Evolutionary conservation across 2,797 vertebrate species (phyloP).

Genomic region (Podargus strigoides): DNA sequence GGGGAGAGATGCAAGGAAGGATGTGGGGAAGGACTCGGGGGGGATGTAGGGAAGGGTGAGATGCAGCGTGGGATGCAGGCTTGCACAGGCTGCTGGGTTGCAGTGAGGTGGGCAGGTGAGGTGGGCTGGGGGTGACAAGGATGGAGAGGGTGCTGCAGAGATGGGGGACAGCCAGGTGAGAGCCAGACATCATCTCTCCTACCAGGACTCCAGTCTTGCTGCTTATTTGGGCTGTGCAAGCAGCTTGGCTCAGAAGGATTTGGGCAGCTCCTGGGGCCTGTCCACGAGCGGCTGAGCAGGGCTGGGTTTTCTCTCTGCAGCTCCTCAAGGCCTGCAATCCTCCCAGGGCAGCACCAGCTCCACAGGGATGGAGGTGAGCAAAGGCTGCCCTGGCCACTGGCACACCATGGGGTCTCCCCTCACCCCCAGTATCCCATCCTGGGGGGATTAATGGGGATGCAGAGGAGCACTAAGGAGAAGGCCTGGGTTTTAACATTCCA

Average conservation of each 20-base stretch:
- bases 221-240: neutral
- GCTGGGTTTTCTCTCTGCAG: neutral
- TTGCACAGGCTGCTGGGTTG: neutral
- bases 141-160: neutral
- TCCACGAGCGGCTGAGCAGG: neutral
- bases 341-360: too few relatives aligned
- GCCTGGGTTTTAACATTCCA: neutral
- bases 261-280: neutral
- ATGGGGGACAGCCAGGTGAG: fast-evolving
- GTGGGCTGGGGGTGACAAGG: neutral
- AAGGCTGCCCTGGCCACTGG: too few relatives aligned
- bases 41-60: neutral
- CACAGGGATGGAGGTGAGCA: too few relatives aligned
- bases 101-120: neutral
- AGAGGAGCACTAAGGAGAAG: neutral
- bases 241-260: neutral
- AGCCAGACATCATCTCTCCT: neutral
- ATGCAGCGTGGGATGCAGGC: neutral
- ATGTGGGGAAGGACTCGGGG: too few relatives aligned
- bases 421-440: fast-evolving
- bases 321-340: too few relatives aligned
- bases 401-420: too few relatives aligned
- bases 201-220: neutral
- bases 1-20: neutral
- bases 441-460: fast-evolving